Conservation (phyloP, 1,140 invertebrate species). For the Rhagoletis zephyria region DNA sequence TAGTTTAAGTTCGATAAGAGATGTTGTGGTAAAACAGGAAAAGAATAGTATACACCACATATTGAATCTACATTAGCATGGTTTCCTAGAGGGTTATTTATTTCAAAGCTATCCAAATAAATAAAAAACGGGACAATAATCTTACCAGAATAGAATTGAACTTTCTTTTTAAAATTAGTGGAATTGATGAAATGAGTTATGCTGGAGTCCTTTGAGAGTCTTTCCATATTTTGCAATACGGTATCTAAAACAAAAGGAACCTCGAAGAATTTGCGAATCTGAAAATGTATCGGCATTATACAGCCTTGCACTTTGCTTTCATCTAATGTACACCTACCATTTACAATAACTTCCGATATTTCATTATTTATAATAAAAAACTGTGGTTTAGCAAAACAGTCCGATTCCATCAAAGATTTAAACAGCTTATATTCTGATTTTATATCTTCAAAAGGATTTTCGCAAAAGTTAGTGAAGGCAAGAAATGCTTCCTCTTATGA, state of each 20-base stretch:
- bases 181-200: conserved; percentile 22
- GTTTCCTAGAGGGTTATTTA: conserved; percentile 14
- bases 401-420: not conserved
- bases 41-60: conserved; percentile 23
- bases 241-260: conserved; percentile 1
- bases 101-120: conserved; percentile 10
- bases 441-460: not conserved
- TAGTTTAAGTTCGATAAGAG: conserved; percentile 24
- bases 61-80: conserved; percentile 26
- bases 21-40: conserved; percentile 11
- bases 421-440: conserved; percentile 7
- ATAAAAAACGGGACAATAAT: conserved; percentile 15
- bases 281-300: conserved; percentile 28
- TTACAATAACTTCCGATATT: conserved; percentile 7
- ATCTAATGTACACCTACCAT: conserved; percentile 8
- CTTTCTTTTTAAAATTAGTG: not conserved
- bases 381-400: conserved; percentile 13
- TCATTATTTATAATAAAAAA: not conserved
- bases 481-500: not conserved
- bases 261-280: conserved; percentile 20
- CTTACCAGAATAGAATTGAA: not conserved
- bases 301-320: conserved; percentile 27
- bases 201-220: not conserved
- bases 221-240: not conserved
- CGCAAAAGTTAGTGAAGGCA: not conserved